A percentile compares a stretch with the other conserved stretches of the same genome.
phyloP scores from a whole-genome alignment of 2,113 vertebrate genomes.

The Microcebus murinus region DNA sequence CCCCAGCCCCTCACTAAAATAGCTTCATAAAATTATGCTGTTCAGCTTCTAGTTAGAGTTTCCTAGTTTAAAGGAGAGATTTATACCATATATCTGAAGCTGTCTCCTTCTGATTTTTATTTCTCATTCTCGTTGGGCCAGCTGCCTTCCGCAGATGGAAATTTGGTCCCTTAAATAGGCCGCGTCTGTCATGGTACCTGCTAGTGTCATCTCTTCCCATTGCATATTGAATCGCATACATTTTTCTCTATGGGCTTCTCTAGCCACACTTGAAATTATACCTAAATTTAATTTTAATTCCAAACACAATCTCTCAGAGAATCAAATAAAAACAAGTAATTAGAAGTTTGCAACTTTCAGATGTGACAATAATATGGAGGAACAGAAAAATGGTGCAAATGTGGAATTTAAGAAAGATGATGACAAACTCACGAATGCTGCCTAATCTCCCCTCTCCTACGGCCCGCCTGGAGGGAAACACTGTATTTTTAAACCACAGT shows the following conservation, averaged over 20 bases:
- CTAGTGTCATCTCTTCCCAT: neutral
- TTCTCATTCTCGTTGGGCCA: neutral
- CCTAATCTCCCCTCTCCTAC: neutral
- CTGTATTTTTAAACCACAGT: neutral
- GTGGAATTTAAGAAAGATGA: neutral
- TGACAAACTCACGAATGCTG: neutral
- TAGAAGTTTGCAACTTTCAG: neutral
- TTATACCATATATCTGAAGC: neutral
- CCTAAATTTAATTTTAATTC: constrained; percentile 39
- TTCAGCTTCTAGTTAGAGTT: neutral
- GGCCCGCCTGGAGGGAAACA: neutral
- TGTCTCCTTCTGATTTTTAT: neutral
- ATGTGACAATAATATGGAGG: neutral
- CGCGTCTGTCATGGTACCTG: neutral
- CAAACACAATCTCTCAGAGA: constrained; percentile 35
- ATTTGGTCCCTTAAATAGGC: neutral
- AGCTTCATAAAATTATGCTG: neutral
- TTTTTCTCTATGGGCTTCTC: neutral
- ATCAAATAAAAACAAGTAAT: constrained; percentile 48
- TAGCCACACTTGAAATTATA: neutral
- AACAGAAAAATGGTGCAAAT: neutral
- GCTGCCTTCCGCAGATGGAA: constrained; percentile 54
- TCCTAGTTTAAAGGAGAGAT: constrained; percentile 13
- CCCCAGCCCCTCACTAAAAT: neutral
- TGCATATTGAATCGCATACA: neutral